These are phyloP conservation scores for Hyles euphorbiae DNA, from an alignment of 1,140 invertebrate genomes.

Conservation along the genomic window DNA sequence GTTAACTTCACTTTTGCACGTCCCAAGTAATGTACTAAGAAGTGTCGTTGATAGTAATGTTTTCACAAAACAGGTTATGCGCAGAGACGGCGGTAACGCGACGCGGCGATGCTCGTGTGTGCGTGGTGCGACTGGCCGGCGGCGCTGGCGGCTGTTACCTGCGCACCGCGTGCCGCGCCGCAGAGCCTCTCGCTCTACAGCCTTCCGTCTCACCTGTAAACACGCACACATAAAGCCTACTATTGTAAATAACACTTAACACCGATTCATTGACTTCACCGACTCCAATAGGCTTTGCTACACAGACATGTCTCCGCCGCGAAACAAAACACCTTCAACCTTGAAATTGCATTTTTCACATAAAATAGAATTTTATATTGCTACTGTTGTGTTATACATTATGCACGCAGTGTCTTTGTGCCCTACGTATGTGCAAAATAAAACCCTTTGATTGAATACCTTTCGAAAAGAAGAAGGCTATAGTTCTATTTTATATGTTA, in stretches of 20 bases:
- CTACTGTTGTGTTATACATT: too few species aligned
- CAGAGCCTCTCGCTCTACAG: conserved; percentile 39
- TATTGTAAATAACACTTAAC: background rate
- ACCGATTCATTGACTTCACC: conserved; percentile 13
- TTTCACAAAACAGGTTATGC: conserved; percentile 44
- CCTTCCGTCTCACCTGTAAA: conserved; percentile 44
- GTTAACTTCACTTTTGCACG: background rate
- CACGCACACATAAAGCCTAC: conserved; percentile 25
- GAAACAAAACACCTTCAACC: too few species aligned
- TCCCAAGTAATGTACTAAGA: conserved; percentile 1
- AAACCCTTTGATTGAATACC: too few species aligned
- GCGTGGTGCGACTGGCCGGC: conserved; percentile 45
- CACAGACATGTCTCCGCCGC: conserved; percentile 7
- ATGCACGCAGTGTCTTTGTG: too few species aligned
- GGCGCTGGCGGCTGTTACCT: conserved; percentile 10
- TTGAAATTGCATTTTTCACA: too few species aligned
- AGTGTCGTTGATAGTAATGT: conserved; percentile 32
- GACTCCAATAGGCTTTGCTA: background rate
- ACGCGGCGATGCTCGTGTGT: conserved; percentile 48
- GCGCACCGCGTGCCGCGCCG: conserved; percentile 25
- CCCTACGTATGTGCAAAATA: too few species aligned
- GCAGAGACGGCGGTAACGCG: conserved; percentile 1
- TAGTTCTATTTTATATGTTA: too few species aligned
- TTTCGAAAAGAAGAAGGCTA: too few species aligned
- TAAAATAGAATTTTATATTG: too few species aligned